Evolutionary conservation across 2,888 invertebrate species (phyloP), one percentile per base, ranked within the genome.

Genomic region (Pristionchus mayeri): DNA sequence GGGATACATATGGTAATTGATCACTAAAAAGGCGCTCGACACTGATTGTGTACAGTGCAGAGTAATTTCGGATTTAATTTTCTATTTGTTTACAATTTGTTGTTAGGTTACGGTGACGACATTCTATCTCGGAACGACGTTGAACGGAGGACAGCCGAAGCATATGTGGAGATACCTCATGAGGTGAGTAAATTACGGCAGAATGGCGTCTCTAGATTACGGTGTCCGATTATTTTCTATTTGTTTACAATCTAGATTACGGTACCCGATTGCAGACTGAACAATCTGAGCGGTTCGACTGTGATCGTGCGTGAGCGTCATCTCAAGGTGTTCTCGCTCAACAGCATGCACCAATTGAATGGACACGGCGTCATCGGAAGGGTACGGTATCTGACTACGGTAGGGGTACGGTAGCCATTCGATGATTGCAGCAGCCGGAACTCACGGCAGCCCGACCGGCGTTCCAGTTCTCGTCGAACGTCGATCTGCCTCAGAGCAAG

Each of bases 101-200:
- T n/a, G n/a, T n/a, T n/a, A 98, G 79, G 96, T 99, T 54, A 99
- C 98, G 18, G 98, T 98, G 84, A 98, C 98, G 93, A 99, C 99
- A 0, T 98, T 91, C 86, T 93, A 97, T 93, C 97, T 98, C 97
- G 98, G 98, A 52, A 96, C 86, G n/a, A 91, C 87, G 52, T 40
- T 87, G 21, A 85, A 88, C n/a, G 86, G 75, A 40, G 91, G 91
- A 78, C 90, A 94, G 92, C 87, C 85, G n/a, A 90, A 89, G 78
- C 89, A 90, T 85, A 87, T 89, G 96, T 99, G 99, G 99, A 95
- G 98, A 63, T 99, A 99, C 93, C 98, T 98, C 93, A 98, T 99
- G 93, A 95, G 98, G 30, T 87, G 3, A 76, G 84, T 6, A 30
- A 94, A 99, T 94, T 98, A n/a, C 97, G 98, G 94, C 98, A 98